Conservation (phyloP, 2,888 invertebrate species). For the Amblyteles armatorius region DNA sequence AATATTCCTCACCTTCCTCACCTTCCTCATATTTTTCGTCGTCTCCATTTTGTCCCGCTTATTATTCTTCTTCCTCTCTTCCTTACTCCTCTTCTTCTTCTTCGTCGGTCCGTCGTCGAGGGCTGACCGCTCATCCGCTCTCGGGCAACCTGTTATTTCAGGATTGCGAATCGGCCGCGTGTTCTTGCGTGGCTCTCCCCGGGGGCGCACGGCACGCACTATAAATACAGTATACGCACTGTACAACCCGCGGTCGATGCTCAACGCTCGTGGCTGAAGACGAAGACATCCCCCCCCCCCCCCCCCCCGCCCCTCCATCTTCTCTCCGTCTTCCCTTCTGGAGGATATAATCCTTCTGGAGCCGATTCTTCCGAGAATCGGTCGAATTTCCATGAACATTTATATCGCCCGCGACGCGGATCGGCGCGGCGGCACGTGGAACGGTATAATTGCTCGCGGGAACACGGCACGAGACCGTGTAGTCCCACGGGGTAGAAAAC, state of each 20-base stretch:
- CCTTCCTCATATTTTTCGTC: neutral
- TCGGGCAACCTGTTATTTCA: slow-evolving; percentile 83
- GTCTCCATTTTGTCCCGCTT: slow-evolving; percentile 5
- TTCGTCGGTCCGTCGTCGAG: slow-evolving; percentile 42
- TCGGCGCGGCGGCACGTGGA: neutral
- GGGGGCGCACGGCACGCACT: slow-evolving; percentile 72
- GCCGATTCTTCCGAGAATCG: slow-evolving; percentile 27
- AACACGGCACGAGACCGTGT: neutral
- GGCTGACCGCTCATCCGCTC: slow-evolving; percentile 71
- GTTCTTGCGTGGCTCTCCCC: slow-evolving; percentile 77
- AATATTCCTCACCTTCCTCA: slow-evolving; percentile 51
- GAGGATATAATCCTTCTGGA: slow-evolving; percentile 18
- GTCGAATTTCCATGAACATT: slow-evolving; percentile 10
- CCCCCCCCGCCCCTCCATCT: neutral
- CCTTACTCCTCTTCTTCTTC: slow-evolving; percentile 33
- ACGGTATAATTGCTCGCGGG: slow-evolving; percentile 1
- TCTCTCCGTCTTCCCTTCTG: neutral
- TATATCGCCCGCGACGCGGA: neutral
- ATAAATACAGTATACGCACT: slow-evolving; percentile 76
- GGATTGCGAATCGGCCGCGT: slow-evolving; percentile 79
- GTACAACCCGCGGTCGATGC: slow-evolving; percentile 59
- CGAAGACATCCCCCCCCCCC: neutral
- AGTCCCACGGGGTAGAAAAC: neutral
- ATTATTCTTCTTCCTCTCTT: slow-evolving; percentile 25
- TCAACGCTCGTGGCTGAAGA: slow-evolving; percentile 7